Percentiles rank a stretch among this genome's conserved stretches.
phyloP scores from a whole-genome alignment of 2,797 vertebrate genomes.

The Erethizon dorsatum region DNA sequence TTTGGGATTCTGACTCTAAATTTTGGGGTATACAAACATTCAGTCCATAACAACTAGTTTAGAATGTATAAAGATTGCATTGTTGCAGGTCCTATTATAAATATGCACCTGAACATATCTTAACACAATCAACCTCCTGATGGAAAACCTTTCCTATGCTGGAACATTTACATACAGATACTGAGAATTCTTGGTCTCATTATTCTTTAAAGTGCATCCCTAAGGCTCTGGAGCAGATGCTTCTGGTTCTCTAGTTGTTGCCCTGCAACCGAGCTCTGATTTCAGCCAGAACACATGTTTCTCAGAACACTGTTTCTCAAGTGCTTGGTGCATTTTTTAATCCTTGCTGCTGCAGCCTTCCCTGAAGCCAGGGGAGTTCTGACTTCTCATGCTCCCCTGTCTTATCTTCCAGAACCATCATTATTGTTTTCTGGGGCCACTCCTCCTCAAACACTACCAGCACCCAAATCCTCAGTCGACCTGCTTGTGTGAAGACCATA shows the following conservation, averaged over 20 bases:
- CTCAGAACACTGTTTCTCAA: background rate
- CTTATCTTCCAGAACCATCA: background rate
- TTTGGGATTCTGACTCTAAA: background rate
- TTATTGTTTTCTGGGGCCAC: background rate
- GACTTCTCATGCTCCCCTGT: background rate
- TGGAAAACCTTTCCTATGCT: background rate
- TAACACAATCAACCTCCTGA: background rate
- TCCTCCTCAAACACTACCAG: background rate
- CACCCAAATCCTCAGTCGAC: background rate
- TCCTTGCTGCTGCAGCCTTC: background rate
- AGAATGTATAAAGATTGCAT: background rate
- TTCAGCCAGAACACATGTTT: background rate
- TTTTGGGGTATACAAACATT: background rate
- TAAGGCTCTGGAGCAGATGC: background rate
- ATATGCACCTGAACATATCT: background rate
- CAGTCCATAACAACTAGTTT: background rate
- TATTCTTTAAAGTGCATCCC: background rate
- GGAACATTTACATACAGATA: background rate
- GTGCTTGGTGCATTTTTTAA: background rate
- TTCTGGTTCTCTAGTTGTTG: background rate
- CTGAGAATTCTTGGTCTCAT: background rate
- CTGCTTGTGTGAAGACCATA: background rate
- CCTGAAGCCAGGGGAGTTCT: background rate
- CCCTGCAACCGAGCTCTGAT: background rate
- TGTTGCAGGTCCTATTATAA: background rate